These are phyloP conservation scores for Lomographa bimaculata DNA, from an alignment of 2,888 invertebrate species.

Conservation along the genomic window DNA sequence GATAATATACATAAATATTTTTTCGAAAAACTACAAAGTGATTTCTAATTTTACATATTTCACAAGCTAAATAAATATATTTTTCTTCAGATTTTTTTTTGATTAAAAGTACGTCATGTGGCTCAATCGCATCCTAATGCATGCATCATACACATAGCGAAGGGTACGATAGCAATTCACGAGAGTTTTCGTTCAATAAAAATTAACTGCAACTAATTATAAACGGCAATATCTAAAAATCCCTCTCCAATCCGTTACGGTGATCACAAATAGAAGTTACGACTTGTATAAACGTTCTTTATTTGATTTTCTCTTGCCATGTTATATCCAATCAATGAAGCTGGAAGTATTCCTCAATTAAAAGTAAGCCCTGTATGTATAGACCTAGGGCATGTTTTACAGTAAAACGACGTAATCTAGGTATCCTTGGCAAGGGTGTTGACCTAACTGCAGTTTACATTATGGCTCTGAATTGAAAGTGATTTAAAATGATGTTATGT, in stretches of 20 bases:
- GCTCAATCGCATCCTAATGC: too few relatives aligned
- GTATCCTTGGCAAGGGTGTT: constrained; percentile 20
- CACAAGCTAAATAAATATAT: too few relatives aligned
- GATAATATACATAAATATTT: too few relatives aligned
- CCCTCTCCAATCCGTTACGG: constrained; percentile 5
- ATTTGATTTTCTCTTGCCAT: constrained; percentile 20
- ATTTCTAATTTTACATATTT: too few relatives aligned
- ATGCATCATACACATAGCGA: too few relatives aligned
- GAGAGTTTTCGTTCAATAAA: too few relatives aligned
- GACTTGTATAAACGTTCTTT: constrained; percentile 8
- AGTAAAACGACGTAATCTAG: constrained; percentile 2
- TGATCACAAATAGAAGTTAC: constrained; percentile 2
- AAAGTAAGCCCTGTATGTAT: not conserved
- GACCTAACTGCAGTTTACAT: constrained; percentile 14
- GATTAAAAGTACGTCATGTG: too few relatives aligned
- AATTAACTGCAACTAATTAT: too few relatives aligned
- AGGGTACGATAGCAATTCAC: too few relatives aligned
- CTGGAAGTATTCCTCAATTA: not conserved
- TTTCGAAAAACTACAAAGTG: too few relatives aligned
- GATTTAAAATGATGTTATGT: not conserved
- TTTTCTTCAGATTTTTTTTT: too few relatives aligned
- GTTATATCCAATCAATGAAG: constrained; percentile 4
- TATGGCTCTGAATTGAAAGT: not conserved
- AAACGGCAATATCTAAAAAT: too few relatives aligned
- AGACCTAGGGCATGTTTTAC: not conserved